These are phyloP conservation scores for Eriocheir sinensis DNA, from an alignment of 1,140 invertebrate species.

Conservation along the genomic window DNA sequence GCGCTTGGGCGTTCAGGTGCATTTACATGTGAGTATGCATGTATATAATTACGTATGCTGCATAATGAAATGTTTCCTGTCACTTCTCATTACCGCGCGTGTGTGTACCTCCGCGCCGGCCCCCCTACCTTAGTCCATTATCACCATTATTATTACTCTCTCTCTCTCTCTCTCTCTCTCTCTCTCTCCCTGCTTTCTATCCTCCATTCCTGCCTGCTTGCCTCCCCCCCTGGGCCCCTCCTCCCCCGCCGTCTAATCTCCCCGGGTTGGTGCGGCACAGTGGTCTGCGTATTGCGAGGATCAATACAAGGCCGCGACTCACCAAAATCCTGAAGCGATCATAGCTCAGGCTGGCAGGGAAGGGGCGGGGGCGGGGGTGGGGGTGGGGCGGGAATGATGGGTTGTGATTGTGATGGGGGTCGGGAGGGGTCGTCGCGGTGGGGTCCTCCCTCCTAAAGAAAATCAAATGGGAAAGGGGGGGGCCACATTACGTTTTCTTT, in stretches of 20 bases:
- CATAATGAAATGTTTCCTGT: neutral
- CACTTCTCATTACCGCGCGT: neutral
- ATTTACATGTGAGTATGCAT: neutral
- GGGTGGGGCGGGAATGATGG: conserved; percentile 9
- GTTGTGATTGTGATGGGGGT: conserved; percentile 7
- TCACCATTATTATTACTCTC: neutral
- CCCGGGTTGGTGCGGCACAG: neutral
- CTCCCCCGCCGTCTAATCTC: neutral
- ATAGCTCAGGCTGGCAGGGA: conserved; percentile 28
- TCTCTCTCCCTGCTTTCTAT: neutral
- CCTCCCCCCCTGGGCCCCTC: neutral
- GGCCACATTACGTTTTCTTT: neutral
- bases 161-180: neutral
- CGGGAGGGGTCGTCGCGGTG: neutral
- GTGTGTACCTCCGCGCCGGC: neutral
- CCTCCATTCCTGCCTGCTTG: neutral
- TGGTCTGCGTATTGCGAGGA: conserved; percentile 18
- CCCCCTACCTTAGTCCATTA: neutral
- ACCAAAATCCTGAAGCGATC: neutral
- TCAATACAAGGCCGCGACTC: neutral
- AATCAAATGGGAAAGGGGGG: neutral
- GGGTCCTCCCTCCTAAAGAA: neutral
- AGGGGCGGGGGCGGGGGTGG: neutral
- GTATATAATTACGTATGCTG: neutral
- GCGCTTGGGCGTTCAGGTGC: neutral